Percentiles rank a stretch among this genome's conserved stretches.
phyloP scores from a whole-genome alignment of 2,113 vertebrate genomes.

The Macquaria ambigua region DNA sequence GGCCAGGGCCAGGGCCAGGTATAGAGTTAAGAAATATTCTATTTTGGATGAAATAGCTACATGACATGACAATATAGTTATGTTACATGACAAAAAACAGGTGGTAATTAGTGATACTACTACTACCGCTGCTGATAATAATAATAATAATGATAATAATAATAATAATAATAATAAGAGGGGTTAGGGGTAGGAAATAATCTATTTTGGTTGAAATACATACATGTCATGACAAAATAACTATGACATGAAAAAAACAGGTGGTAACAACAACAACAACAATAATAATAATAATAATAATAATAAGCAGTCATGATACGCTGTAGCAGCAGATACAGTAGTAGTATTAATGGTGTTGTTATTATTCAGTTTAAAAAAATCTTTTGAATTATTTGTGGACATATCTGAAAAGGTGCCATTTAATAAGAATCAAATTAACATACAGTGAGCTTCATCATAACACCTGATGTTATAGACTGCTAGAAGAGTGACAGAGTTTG shows the following conservation, averaged over 20 bases:
- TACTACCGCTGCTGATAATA: no score
- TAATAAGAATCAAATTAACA: slow-evolving; percentile 14
- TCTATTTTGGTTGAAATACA: not conserved
- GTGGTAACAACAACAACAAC: not conserved
- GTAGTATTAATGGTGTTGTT: not conserved
- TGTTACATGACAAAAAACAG: not conserved
- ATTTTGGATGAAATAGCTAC: not conserved
- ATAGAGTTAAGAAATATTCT: not conserved
- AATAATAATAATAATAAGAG: not conserved
- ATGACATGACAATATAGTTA: not conserved
- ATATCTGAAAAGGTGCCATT: slow-evolving; percentile 4
- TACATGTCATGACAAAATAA: not conserved
- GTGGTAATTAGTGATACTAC: not conserved
- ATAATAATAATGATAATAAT: not conserved
- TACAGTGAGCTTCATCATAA: slow-evolving; percentile 21
- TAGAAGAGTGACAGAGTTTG: slow-evolving; percentile 63
- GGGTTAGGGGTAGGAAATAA: not conserved
- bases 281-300: not conserved
- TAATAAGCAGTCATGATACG: not conserved
- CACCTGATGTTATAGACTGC: slow-evolving; percentile 42
- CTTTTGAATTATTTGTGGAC: not conserved
- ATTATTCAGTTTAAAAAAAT: not conserved
- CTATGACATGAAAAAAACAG: no score
- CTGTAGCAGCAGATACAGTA: not conserved
- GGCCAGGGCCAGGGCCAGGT: not conserved